Percentiles rank a stretch among this genome's conserved stretches.
These are phyloP conservation scores for Nesoenas mayeri DNA, from an alignment of 2,113 vertebrate species.

Conservation along the genomic window DNA sequence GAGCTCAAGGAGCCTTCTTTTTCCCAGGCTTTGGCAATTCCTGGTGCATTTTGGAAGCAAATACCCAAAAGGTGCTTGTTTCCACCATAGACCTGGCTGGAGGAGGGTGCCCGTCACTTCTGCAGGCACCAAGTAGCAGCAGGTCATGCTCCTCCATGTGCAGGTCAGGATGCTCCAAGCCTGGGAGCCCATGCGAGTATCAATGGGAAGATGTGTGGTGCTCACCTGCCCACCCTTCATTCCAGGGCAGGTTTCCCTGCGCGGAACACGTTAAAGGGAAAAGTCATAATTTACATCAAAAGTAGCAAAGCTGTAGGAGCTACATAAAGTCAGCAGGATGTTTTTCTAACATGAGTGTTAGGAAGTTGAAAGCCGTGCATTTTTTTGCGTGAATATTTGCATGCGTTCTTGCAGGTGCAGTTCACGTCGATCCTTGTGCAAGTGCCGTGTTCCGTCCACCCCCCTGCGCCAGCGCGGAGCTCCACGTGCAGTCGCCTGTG, in stretches of 20 bases:
- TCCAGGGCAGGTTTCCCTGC: background rate
- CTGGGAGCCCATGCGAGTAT: fast-evolving
- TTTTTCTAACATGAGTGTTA: background rate
- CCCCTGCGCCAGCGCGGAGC: background rate
- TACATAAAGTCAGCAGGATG: background rate
- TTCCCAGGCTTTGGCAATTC: background rate
- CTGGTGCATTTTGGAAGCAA: background rate
- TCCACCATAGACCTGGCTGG: background rate
- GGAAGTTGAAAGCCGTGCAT: background rate
- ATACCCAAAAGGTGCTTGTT: background rate
- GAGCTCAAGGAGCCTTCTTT: background rate
- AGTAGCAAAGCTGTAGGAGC: background rate
- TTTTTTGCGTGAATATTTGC: background rate
- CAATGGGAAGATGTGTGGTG: background rate
- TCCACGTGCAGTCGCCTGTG: fast-evolving
- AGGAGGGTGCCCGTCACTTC: background rate
- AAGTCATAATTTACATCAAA: background rate
- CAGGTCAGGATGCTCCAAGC: background rate
- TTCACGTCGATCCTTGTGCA: background rate
- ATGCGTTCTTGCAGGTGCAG: background rate
- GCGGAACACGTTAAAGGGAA: background rate
- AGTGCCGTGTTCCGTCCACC: background rate
- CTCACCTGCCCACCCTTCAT: background rate
- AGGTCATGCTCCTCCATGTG: fast-evolving
- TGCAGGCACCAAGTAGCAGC: background rate